Conservation (phyloP, 2,113 vertebrate species). For the Syngnathoides biaculeatus region DNA sequence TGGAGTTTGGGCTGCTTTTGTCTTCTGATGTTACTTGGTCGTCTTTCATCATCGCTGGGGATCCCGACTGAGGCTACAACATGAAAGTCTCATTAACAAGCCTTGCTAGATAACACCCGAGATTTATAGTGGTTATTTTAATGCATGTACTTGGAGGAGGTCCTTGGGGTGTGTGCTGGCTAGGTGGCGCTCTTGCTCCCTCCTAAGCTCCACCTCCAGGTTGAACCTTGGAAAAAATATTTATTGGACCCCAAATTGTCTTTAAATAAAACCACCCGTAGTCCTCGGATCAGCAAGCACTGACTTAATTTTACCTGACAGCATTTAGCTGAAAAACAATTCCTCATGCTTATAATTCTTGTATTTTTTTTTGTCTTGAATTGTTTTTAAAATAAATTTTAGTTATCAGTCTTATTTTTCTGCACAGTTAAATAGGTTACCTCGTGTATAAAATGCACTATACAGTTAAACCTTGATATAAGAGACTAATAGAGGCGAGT, state of each 20-base stretch:
- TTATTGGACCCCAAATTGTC: too few species aligned
- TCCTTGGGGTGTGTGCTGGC: slow-evolving; percentile 30
- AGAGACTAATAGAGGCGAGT: too few species aligned
- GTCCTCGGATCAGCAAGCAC: too few species aligned
- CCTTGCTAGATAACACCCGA: neutral
- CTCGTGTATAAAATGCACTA: too few species aligned
- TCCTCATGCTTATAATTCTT: too few species aligned
- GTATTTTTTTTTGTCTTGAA: too few species aligned
- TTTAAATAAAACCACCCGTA: too few species aligned
- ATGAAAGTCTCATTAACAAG: neutral
- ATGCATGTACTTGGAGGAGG: slow-evolving; percentile 16
- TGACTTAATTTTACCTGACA: neutral
- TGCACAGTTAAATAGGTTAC: too few species aligned
- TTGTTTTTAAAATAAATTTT: too few species aligned
- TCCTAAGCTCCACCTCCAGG: slow-evolving; percentile 81
- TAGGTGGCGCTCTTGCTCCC: slow-evolving; percentile 69
- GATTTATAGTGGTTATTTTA: neutral
- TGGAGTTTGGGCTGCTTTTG: slow-evolving; percentile 63
- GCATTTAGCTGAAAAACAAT: too few species aligned
- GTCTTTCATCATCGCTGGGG: slow-evolving; percentile 64
- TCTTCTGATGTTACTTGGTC: slow-evolving; percentile 59
- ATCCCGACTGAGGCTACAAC: slow-evolving; percentile 44
- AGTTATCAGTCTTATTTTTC: too few species aligned
- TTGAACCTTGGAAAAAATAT: slow-evolving; percentile 62
- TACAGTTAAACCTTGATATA: too few species aligned